Evolutionary conservation across 2,888 invertebrate genomes (phyloP).

Genomic region (Smittia aterrima): DNA sequence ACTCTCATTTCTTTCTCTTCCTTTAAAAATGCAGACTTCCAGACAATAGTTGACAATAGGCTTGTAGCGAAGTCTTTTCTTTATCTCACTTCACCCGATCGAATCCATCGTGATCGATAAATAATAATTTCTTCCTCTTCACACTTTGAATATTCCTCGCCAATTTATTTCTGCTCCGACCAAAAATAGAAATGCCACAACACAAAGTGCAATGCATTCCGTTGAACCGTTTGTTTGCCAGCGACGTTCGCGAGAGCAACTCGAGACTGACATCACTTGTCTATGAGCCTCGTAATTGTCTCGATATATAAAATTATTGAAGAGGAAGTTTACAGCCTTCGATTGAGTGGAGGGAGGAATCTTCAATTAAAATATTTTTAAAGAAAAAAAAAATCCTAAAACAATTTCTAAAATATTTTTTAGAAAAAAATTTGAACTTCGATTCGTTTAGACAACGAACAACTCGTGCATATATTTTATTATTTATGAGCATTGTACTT

Average conservation of each 20-base stretch:
- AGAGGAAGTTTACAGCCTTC: background rate
- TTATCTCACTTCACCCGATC: slow-evolving; percentile 16
- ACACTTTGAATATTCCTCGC: slow-evolving; percentile 21
- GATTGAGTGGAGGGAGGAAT: background rate
- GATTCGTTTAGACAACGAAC: background rate
- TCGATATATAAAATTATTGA: background rate
- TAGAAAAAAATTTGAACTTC: background rate
- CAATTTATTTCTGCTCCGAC: background rate
- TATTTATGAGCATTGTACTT: slow-evolving; percentile 30
- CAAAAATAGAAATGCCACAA: background rate
- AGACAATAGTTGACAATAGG: slow-evolving; percentile 26
- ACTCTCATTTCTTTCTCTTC: background rate
- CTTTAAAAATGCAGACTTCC: slow-evolving; percentile 3
- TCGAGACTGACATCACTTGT: background rate
- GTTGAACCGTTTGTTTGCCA: background rate
- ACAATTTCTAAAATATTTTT: too few species aligned
- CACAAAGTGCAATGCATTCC: slow-evolving; percentile 4
- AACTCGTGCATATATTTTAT: background rate
- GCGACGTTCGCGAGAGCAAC: background rate
- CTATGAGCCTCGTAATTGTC: background rate
- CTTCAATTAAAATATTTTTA: too few species aligned
- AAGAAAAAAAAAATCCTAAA: too few species aligned
- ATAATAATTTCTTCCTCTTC: slow-evolving; percentile 22
- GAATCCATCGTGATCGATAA: slow-evolving; percentile 23
- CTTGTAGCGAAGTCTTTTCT: background rate